Base-by-base conservation (phyloP, 2,797 vertebrate genomes). In the Karalla daura region DNA sequence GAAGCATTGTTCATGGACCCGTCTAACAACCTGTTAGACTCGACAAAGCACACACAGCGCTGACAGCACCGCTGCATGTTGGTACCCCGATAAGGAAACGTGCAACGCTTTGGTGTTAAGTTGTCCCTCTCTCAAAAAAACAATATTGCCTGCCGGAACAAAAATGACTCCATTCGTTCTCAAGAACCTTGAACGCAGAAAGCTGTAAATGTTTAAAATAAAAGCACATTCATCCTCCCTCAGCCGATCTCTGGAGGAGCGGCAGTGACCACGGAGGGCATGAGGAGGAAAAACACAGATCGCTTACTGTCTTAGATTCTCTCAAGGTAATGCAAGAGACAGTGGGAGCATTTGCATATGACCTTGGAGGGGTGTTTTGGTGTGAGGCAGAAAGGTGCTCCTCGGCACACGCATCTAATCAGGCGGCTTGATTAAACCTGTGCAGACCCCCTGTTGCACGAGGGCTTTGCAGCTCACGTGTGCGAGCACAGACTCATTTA, bases 271-370 rank as follows among this genome's bases (percentile, higher is more conserved):
- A 18, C 5, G 5, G 28, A 25, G 32, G 39, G 41, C 58, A n/a
- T 15, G 14, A 30, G 2, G 14, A 36, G 37, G 25, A 45, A 39
- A 55, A 25, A 45, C 3, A 52, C 17, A 41, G 36, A 69, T 53
- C 52, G 36, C 55, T 58, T 39, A 40, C 37, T 69, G 55, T 10
- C 68, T 81, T 74, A 43, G 78, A 77, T 83, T 59, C 64, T 61
- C 62, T 58, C 14, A 59, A 60, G 68, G 40, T 5, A 1, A 45
- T 73, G n/a, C n/a, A 39, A 76, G 70, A 74, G 82, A 63, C 68
- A 68, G 78, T 74, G 13, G 54, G 45, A 60, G 27, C 2, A 89
- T 86, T 91, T 89, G 84, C 80, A 89, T 85, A 65, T 78, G 84
- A 88, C 85, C 90, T 92, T 89, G 83, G 21, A n/a, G n/a, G 61